Evolutionary conservation across 53 echinoderm and acorn worm species (phyloP).

Genomic region (Zoroaster sp.): DNA sequence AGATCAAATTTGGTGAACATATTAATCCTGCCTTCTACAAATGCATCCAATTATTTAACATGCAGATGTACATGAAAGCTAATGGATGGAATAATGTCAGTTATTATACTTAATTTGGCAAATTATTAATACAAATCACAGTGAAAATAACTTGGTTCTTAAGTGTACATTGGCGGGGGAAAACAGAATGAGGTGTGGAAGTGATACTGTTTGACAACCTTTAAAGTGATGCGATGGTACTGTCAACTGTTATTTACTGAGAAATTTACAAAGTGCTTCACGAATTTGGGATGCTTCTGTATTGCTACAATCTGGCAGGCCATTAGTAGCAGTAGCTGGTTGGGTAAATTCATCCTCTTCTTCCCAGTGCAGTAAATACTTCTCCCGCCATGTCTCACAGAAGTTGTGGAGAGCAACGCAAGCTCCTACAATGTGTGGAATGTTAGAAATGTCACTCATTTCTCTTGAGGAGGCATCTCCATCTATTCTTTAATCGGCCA

Average conservation of each 20-base stretch:
- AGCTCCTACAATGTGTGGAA: not conserved
- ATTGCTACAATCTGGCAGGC: not conserved
- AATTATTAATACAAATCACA: no score
- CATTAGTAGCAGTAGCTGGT: not conserved
- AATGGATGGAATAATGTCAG: no score
- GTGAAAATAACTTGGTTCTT: no score
- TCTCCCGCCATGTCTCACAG: not conserved
- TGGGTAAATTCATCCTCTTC: not conserved
- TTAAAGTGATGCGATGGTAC: not conserved
- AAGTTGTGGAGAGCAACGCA: not conserved
- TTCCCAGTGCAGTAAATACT: not conserved
- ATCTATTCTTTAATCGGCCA: slow-evolving; percentile 13
- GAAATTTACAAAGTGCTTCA: not conserved
- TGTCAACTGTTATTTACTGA: not conserved
- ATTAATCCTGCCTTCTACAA: no score
- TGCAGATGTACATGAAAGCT: no score
- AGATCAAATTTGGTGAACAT: no score
- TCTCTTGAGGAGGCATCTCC: slow-evolving; percentile 5
- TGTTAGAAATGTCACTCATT: not conserved
- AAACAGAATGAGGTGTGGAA: not conserved
- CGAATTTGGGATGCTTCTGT: not conserved
- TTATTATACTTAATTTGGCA: no score
- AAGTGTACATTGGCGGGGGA: no score
- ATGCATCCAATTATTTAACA: no score
- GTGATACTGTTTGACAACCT: no score